Conservation (phyloP, 1,140 invertebrate species). For the Drosophila dunni region DNA sequence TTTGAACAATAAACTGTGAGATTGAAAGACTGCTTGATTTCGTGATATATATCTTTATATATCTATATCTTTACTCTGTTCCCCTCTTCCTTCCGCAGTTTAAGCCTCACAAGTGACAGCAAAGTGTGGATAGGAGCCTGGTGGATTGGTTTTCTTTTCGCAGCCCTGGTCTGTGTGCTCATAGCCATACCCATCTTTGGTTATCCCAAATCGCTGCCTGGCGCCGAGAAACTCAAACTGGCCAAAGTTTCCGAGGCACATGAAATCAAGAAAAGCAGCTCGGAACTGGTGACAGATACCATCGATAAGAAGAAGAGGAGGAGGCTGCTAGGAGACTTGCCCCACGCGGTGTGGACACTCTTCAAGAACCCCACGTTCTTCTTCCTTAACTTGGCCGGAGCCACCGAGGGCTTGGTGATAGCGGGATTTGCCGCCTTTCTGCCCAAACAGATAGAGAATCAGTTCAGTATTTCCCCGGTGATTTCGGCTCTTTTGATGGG, state of each 20-base stretch:
- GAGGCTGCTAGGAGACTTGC: conserved; percentile 87
- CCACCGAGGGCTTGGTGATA: conserved; percentile 91
- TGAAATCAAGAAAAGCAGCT: conserved; percentile 75
- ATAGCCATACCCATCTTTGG: conserved; percentile 90
- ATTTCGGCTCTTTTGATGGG: conserved; percentile 91
- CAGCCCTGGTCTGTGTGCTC: conserved; percentile 88
- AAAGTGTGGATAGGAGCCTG: conserved; percentile 94
- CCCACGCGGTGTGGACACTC: conserved; percentile 88
- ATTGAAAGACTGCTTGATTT: background rate
- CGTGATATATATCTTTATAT: too few species aligned
- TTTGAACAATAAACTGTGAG: background rate
- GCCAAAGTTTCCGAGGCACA: conserved; percentile 90
- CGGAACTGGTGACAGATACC: conserved; percentile 55
- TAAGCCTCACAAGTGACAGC: conserved; percentile 89
- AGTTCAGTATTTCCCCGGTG: conserved; percentile 91
- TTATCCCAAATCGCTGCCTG: conserved; percentile 90
- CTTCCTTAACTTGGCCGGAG: conserved; percentile 91
- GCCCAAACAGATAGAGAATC: conserved; percentile 93
- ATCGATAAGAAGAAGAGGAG: background rate
- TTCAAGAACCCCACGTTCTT: conserved; percentile 92
- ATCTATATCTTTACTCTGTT: too few species aligned
- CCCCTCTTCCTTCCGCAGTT: conserved; percentile 76
- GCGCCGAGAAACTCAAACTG: conserved; percentile 88
- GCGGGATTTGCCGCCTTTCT: conserved; percentile 93
- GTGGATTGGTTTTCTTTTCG: conserved; percentile 93